Percentiles rank a stretch among this genome's conserved stretches.
These are phyloP conservation scores for Melanotaenia duboulayi DNA, from an alignment of 2,113 vertebrate genomes.

Conservation along the genomic window DNA sequence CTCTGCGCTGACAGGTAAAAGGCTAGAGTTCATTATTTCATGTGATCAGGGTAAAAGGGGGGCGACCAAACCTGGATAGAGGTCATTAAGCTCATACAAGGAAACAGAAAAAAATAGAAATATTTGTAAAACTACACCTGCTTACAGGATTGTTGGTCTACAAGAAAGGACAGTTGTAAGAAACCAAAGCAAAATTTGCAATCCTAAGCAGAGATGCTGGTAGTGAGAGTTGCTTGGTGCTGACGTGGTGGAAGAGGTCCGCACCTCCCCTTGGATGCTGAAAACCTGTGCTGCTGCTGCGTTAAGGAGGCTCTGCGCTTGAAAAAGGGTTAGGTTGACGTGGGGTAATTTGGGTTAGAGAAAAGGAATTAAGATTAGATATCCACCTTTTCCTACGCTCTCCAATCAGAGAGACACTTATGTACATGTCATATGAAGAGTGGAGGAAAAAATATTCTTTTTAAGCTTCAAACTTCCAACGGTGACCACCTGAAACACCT, in stretches of 20 bases:
- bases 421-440: conserved; percentile 68
- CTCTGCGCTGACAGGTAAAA: conserved; percentile 52
- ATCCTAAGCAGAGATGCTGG: conserved; percentile 73
- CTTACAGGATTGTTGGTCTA: conserved; percentile 79
- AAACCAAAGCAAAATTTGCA: conserved; percentile 67
- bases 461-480: conserved; percentile 78
- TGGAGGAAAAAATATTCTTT: conserved; percentile 48
- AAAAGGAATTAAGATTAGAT: conserved; percentile 85
- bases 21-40: conserved; percentile 41
- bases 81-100: conserved; percentile 52
- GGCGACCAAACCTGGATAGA: conserved; percentile 53
- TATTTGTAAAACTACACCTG: conserved; percentile 67
- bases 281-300: conserved; percentile 82
- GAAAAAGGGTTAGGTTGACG: conserved; percentile 85
- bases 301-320: conserved; percentile 85
- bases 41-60: conserved; percentile 26
- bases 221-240: conserved; percentile 76
- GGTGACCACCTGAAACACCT: conserved; percentile 80
- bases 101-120: conserved; percentile 41
- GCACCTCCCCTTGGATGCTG: conserved; percentile 82
- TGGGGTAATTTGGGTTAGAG: conserved; percentile 88
- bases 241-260: conserved; percentile 79
- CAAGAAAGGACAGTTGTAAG: conserved; percentile 69
- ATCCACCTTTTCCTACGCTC: conserved; percentile 78
- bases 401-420: conserved; percentile 73